A percentile compares a stretch with the other conserved stretches of the same genome.
These are phyloP conservation scores for Porites lobata DNA, from an alignment of 92 coral and sea anemone genomes.

Conservation along the genomic window DNA sequence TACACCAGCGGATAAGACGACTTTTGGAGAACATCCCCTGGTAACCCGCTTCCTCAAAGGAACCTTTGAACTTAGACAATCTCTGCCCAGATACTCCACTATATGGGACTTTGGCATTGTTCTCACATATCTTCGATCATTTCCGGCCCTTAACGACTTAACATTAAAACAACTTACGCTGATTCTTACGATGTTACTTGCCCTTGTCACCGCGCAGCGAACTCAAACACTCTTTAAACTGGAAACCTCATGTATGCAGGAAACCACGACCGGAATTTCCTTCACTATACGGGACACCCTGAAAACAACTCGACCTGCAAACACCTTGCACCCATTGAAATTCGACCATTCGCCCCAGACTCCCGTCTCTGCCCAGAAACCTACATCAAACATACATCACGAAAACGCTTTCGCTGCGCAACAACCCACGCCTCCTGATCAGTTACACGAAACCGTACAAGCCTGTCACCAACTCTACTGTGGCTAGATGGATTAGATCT, in stretches of 20 bases:
- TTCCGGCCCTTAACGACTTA: slow-evolving; percentile 28
- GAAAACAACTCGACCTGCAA: slow-evolving; percentile 57
- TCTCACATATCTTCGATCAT: slow-evolving; percentile 27
- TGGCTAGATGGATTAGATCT: slow-evolving; percentile 62
- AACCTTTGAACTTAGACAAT: slow-evolving; percentile 23
- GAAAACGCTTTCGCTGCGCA: slow-evolving; percentile 31
- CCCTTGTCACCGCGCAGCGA: slow-evolving; percentile 53
- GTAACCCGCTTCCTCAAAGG: slow-evolving; percentile 22
- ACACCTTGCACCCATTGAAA: slow-evolving; percentile 49
- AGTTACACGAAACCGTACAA: slow-evolving; percentile 57
- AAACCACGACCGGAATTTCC: slow-evolving; percentile 1
- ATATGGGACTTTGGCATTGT: slow-evolving; percentile 54
- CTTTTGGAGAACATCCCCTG: slow-evolving; percentile 29
- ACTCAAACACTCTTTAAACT: slow-evolving; percentile 55
- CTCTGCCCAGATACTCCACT: slow-evolving; percentile 20
- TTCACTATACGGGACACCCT: slow-evolving; percentile 44
- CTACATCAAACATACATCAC: slow-evolving; percentile 9
- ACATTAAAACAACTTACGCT: slow-evolving; percentile 28
- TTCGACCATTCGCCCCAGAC: background rate
- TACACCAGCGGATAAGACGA: slow-evolving; percentile 21
- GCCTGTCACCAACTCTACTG: slow-evolving; percentile 51
- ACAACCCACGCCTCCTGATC: slow-evolving; percentile 45
- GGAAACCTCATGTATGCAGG: slow-evolving; percentile 40
- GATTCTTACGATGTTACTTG: slow-evolving; percentile 41
- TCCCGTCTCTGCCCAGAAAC: background rate